phyloP scores from a whole-genome alignment of 2,797 vertebrate species.

The Enteromius anoplus region DNA sequence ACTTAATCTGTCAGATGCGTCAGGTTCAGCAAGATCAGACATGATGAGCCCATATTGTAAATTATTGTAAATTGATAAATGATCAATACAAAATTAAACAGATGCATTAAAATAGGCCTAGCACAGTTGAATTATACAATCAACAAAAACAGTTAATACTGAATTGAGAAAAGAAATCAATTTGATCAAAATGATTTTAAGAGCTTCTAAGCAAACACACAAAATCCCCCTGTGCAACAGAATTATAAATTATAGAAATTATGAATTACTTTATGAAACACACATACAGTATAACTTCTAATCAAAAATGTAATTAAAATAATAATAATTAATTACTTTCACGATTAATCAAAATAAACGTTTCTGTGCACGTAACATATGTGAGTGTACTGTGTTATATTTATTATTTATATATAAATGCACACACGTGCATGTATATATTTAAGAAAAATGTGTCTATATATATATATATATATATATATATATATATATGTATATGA shows the following conservation, averaged over 20 bases:
- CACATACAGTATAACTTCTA: neutral
- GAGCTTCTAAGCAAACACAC: no score
- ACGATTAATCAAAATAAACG: neutral
- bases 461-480: no score
- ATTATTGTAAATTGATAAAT: neutral
- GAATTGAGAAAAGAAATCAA: neutral
- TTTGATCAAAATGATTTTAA: no score
- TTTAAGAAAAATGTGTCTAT: no score
- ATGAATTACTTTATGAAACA: neutral
- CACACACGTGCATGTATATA: no score
- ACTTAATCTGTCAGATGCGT: neutral
- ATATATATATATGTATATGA: no score
- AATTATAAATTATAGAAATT: neutral
- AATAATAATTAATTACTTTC: neutral
- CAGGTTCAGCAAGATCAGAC: neutral
- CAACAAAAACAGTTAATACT: neutral
- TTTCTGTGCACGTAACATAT: neutral
- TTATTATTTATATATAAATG: no score
- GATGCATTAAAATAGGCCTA: neutral
- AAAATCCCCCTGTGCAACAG: neutral
- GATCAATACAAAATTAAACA: neutral
- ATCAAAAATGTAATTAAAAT: neutral
- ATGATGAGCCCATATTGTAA: neutral
- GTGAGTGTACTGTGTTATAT: no score
- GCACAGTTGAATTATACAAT: neutral